Evolutionary conservation across 53 echinoderm and acorn worm genomes (phyloP).

Genomic region (Luidia sarsii): DNA sequence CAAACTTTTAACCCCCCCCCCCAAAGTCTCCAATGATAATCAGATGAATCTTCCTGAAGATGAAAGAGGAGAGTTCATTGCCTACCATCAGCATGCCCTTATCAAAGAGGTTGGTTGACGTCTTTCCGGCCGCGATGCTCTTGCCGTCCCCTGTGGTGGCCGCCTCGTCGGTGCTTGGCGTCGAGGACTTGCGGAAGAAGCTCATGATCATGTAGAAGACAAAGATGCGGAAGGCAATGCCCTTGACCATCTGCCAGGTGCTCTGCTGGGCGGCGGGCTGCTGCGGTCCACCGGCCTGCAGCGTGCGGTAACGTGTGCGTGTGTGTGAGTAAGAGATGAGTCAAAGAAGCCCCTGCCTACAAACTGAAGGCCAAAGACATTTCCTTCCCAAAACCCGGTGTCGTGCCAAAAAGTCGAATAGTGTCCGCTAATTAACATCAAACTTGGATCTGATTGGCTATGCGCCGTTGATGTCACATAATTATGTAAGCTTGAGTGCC

Average conservation of each 20-base stretch:
- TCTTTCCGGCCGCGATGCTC: slow-evolving; percentile 15
- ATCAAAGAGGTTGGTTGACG: slow-evolving; percentile 72
- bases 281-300: slow-evolving; percentile 31
- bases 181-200: slow-evolving; percentile 75
- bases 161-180: slow-evolving; percentile 51
- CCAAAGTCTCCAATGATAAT: not conserved
- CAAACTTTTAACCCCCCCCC: not conserved
- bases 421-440: no score
- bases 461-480: no score
- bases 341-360: no score
- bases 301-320: no score
- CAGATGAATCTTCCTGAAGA: not conserved
- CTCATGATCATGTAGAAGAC: slow-evolving; percentile 95
- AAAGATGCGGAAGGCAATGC: slow-evolving; percentile 94
- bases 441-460: no score
- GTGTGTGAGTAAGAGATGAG: no score
- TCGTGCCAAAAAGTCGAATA: no score
- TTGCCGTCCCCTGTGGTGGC: slow-evolving; percentile 23
- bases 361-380: no score
- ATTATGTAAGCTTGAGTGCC: no score
- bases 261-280: slow-evolving; percentile 72
- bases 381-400: no score
- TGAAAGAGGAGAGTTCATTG: no score
- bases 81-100: slow-evolving; percentile 87
- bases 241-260: slow-evolving; percentile 89